A percentile compares a stretch with the other conserved stretches of the same genome.
phyloP scores from a whole-genome alignment of 2,113 vertebrate genomes.

The Motacilla tschutschensis region DNA sequence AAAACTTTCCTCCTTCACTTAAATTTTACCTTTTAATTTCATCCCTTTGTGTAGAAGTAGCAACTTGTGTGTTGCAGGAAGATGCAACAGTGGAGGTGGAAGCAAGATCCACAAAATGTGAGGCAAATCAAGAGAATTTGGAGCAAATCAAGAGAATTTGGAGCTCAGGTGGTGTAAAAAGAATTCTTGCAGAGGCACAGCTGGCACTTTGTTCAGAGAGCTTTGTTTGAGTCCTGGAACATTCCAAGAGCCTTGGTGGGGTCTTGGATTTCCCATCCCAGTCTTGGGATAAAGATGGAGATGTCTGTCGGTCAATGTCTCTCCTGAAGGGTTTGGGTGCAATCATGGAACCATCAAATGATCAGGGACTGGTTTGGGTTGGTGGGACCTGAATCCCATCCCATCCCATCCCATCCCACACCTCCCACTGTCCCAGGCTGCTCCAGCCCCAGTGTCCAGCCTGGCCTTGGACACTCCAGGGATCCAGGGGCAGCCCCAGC shows the following conservation, averaged over 20 bases:
- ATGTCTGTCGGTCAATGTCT: rapidly evolving
- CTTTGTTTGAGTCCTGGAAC: neutral
- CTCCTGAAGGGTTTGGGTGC: neutral
- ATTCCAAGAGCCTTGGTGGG: neutral
- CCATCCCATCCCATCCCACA: rapidly evolving
- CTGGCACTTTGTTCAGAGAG: neutral
- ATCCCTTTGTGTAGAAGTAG: neutral
- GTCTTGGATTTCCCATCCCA: neutral
- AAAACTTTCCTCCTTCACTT: neutral
- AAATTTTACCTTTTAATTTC: neutral
- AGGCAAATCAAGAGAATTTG: rapidly evolving
- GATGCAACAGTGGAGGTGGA: neutral
- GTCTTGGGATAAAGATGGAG: rapidly evolving
- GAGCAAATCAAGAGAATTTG: neutral
- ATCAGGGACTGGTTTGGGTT: neutral
- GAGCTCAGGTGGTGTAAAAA: neutral
- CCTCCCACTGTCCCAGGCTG: neutral
- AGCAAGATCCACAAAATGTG: neutral
- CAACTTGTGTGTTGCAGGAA: neutral
- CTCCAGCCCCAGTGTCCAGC: neutral
- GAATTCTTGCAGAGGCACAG: neutral
- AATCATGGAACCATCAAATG: neutral
- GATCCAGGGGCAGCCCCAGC: neutral
- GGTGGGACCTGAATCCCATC: neutral
- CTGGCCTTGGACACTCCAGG: neutral